Evolutionary conservation across 2,113 vertebrate genomes (phyloP), one percentile per base, ranked within the genome.

Genomic region (Cochlearius cochlearius): DNA sequence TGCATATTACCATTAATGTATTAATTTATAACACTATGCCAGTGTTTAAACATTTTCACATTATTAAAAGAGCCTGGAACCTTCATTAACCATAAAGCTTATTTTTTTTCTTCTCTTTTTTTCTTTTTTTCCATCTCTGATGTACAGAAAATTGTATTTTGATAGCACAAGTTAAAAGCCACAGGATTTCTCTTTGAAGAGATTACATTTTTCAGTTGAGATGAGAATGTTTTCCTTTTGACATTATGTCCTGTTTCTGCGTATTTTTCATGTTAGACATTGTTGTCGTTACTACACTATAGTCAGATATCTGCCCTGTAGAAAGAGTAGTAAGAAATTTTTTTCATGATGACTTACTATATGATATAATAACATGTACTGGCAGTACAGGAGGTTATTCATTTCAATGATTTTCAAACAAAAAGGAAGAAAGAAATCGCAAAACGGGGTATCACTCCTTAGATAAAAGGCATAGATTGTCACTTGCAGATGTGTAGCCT

Each of bases 381-480:
- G 18, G 7, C 4, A 53, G 32, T 32, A 26, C n/a, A 84, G 38
- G 21, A 81, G 23, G 10, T 78, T 77, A 89, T 78, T 78, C 29
- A 64, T 93, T 92, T 90, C 34, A 84, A 36, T n/a, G 17, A 11
- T 15, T 93, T 90, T 86, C 71, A 93, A 83, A 76, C 16, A 64
- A 86, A 86, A 92, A 76, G 4, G 34, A 92, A 49, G 15, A 52
- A 88, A 88, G 15, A 63, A 88, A 73, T 66, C 25, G 25, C 26
- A 90, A 94, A 73, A 84, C 16, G 7, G 2, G 19, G 23, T 74
- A 67, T 69, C 11, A 23, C 12, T 74, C 26, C 41, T 74, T 63
- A 36, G 19, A 75, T 58, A 30, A 68, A 90, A 94, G 27, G 6
- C 9, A 23, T 49, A 50, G 47, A 41, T 34, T 63, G 32, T 36